These are phyloP conservation scores for Macropodus opercularis DNA, from an alignment of 2,797 vertebrate genomes.

Conservation along the genomic window DNA sequence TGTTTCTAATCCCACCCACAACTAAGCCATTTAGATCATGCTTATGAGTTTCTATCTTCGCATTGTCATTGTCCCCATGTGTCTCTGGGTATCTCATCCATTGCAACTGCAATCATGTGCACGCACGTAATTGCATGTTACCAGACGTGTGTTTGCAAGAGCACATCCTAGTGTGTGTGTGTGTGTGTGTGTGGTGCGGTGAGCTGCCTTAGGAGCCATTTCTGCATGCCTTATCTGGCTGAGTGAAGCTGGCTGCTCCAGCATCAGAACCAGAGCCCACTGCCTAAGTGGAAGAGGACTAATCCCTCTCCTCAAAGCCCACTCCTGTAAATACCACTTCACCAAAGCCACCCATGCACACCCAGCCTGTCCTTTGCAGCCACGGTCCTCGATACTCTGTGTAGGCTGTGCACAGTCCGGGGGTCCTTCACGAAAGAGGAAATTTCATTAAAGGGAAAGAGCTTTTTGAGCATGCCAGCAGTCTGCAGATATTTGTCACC, in stretches of 20 bases:
- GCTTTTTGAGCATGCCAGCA: conserved; percentile 49
- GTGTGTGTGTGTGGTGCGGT: conserved; percentile 33
- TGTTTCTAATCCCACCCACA: conserved; percentile 63
- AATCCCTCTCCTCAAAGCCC: conserved; percentile 66
- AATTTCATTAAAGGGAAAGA: conserved; percentile 43
- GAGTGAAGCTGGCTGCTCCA: conserved; percentile 60
- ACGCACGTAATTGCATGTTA: no score
- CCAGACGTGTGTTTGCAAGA: no score
- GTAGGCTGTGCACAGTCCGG: conserved; percentile 14
- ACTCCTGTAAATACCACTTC: conserved; percentile 69
- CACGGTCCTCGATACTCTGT: conserved; percentile 21
- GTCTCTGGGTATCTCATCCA: conserved; percentile 3
- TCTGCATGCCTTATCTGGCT: conserved; percentile 69
- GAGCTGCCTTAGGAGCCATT: conserved; percentile 56
- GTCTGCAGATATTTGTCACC: conserved; percentile 50
- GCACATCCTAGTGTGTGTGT: conserved; percentile 14
- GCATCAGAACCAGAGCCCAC: conserved; percentile 56
- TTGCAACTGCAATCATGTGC: conserved; percentile 10
- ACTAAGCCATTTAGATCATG: conserved; percentile 61
- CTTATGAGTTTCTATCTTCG: conserved; percentile 52
- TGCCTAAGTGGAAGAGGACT: conserved; percentile 69
- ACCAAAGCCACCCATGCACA: conserved; percentile 74
- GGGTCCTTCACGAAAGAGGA: not conserved
- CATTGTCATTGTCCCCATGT: conserved; percentile 45
- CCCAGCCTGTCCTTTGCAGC: conserved; percentile 48